Percentiles rank a stretch among this genome's conserved stretches.
Conservation (phyloP, 1,140 invertebrate species). For the Ceratoteleas bidentatus region DNA sequence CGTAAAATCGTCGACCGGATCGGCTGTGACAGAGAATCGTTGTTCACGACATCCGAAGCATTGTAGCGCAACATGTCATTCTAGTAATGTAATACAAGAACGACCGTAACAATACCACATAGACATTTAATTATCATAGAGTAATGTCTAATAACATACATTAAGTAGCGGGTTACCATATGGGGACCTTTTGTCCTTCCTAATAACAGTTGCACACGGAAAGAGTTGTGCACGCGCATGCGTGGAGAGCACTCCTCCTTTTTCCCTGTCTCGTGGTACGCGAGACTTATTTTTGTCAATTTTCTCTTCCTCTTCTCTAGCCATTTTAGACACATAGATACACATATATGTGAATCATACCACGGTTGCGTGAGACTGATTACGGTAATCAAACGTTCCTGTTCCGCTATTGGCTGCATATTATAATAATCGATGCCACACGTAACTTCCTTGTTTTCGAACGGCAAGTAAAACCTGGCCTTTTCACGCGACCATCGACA, state of each 20-base stretch:
- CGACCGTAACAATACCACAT: slow-evolving; percentile 80
- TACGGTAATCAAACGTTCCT: slow-evolving; percentile 77
- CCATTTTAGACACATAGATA: slow-evolving; percentile 61
- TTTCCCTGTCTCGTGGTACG: slow-evolving; percentile 68
- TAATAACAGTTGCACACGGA: slow-evolving; percentile 78
- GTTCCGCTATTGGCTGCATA: slow-evolving; percentile 78
- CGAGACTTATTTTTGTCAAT: slow-evolving; percentile 68
- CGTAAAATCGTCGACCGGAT: slow-evolving; percentile 66
- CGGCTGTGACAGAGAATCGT: slow-evolving; percentile 68
- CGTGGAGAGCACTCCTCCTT: slow-evolving; percentile 73
- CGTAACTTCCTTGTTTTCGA: slow-evolving; percentile 74
- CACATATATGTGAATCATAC: slow-evolving; percentile 73
- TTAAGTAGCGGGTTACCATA: slow-evolving; percentile 79
- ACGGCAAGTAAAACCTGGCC: slow-evolving; percentile 57
- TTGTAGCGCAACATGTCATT: slow-evolving; percentile 81
- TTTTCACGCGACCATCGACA: slow-evolving; percentile 68
- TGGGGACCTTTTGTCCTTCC: slow-evolving; percentile 78
- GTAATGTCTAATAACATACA: slow-evolving; percentile 82
- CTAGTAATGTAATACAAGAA: slow-evolving; percentile 80
- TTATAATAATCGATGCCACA: slow-evolving; percentile 78
- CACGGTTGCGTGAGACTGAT: slow-evolving; percentile 76
- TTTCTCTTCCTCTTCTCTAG: slow-evolving; percentile 66
- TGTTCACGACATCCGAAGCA: slow-evolving; percentile 79
- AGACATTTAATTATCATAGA: slow-evolving; percentile 82
- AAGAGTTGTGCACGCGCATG: slow-evolving; percentile 79